Evolutionary conservation across 2,113 vertebrate species (phyloP).

Genomic region (Serilophus lunatus): DNA sequence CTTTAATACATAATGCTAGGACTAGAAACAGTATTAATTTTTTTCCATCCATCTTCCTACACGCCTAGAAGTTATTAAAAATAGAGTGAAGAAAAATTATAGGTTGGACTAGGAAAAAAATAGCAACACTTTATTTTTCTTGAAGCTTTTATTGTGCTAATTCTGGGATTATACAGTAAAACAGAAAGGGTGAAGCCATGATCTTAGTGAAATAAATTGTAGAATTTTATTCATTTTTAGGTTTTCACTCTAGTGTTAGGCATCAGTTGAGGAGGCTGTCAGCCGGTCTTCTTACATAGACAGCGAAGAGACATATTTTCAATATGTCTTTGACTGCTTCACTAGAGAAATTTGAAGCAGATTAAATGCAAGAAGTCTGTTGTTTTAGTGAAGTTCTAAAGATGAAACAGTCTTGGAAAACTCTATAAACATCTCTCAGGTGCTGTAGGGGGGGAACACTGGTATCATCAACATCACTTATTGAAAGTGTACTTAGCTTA

Average conservation of each 20-base stretch:
- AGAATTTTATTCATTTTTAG: neutral
- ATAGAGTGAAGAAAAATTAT: neutral
- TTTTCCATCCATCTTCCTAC: neutral
- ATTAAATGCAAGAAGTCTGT: too few species aligned
- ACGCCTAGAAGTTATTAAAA: neutral
- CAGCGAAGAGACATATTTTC: too few species aligned
- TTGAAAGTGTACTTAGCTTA: neutral
- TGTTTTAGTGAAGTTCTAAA: too few species aligned
- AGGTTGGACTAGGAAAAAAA: neutral
- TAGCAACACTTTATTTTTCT: neutral
- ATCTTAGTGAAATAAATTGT: neutral
- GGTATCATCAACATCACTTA: neutral
- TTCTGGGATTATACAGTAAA: neutral
- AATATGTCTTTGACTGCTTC: too few species aligned
- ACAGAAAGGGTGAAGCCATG: neutral
- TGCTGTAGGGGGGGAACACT: too few species aligned
- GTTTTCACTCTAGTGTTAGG: neutral
- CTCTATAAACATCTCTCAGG: too few species aligned
- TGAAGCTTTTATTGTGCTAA: neutral
- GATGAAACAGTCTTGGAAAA: too few species aligned
- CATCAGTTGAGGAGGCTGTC: neutral
- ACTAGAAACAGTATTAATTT: neutral
- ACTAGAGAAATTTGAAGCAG: too few species aligned
- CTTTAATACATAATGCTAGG: neutral
- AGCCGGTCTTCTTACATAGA: neutral